Evolutionary conservation across 2,113 vertebrate species (phyloP).

Genomic region (Strigops habroptila): DNA sequence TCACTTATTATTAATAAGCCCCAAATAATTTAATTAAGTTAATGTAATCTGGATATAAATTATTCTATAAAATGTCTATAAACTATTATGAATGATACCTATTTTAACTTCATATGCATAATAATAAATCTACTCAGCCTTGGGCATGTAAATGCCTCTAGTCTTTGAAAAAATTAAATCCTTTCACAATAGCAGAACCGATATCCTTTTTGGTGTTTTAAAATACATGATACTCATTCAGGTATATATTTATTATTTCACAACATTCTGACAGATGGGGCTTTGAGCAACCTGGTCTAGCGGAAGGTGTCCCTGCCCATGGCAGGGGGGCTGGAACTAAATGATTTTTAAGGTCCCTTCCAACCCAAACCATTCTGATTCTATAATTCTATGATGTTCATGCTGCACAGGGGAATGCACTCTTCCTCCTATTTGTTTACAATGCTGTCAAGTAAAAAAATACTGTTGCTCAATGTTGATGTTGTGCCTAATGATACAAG

Average conservation of each 20-base stretch:
- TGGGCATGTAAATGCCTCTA: not conserved
- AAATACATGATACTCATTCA: not conserved
- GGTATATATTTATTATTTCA: not conserved
- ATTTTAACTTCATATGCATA: not conserved
- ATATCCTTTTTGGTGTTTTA: not conserved
- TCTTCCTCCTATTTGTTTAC: not conserved
- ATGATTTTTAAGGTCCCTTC: not conserved
- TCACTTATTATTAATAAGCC: not conserved
- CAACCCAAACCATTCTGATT: not conserved
- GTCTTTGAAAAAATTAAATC: not conserved
- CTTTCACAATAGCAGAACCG: not conserved
- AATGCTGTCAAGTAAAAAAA: not conserved
- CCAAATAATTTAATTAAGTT: not conserved
- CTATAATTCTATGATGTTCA: not conserved
- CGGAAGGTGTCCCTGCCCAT: not conserved
- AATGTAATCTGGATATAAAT: not conserved
- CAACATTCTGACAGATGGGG: not conserved
- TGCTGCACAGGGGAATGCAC: not conserved
- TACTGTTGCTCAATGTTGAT: not conserved
- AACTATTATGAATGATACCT: not conserved
- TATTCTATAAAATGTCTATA: not conserved
- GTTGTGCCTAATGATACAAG: not conserved
- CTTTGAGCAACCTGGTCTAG: not conserved
- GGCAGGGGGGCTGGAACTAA: not conserved
- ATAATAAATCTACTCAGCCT: not conserved